Evolutionary conservation across 1,140 invertebrate genomes (phyloP).

Genomic region (Parapsyche elsis): DNA sequence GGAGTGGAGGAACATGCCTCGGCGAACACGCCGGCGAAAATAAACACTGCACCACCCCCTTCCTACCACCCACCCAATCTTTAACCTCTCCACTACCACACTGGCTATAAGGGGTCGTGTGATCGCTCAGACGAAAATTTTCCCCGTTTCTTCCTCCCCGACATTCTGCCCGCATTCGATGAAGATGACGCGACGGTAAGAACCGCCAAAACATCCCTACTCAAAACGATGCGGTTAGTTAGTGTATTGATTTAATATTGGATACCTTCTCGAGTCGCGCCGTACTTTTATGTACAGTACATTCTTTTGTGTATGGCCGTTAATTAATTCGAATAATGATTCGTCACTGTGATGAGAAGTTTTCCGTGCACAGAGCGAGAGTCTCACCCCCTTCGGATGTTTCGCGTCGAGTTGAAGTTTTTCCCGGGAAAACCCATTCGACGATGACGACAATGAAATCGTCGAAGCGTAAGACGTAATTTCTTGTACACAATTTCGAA

Average conservation of each 20-base stretch:
- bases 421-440: neutral
- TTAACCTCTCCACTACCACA: neutral
- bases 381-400: neutral
- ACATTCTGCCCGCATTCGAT: neutral
- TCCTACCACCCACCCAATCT: neutral
- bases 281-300: too few species aligned
- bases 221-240: too few species aligned
- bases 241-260: too few species aligned
- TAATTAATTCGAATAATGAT: conserved; percentile 11
- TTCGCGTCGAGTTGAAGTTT: conserved; percentile 1
- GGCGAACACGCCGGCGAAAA: neutral
- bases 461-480: conserved; percentile 11
- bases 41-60: neutral
- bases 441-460: conserved; percentile 8
- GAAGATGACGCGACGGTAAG: neutral
- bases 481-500: neutral
- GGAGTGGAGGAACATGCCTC: neutral
- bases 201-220: too few species aligned
- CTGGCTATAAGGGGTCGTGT: neutral
- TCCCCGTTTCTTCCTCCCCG: neutral
- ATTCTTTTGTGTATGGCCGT: neutral
- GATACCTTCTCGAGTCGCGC: too few species aligned
- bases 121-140: neutral
- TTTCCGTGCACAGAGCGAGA: neutral
- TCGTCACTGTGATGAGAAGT: conserved; percentile 1